phyloP scores from a whole-genome alignment of 2,888 invertebrate genomes.

The Macaria notata region DNA sequence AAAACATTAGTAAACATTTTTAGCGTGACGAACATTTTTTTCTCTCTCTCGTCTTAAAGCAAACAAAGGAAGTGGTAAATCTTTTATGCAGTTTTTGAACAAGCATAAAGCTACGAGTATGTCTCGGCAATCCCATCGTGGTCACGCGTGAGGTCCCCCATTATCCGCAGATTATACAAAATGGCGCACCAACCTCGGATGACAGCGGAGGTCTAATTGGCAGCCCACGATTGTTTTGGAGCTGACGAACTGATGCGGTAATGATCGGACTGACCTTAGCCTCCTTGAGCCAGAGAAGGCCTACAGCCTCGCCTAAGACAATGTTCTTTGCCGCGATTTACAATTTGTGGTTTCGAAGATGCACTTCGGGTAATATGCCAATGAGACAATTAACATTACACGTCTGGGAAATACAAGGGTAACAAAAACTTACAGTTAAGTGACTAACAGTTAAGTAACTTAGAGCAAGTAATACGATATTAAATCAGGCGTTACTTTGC shows the following conservation, averaged over 20 bases:
- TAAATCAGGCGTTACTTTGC: too few species aligned
- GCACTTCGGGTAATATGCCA: background rate
- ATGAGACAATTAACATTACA: too few species aligned
- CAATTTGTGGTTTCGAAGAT: conserved; percentile 17
- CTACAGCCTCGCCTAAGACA: conserved; percentile 27
- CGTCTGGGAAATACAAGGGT: too few species aligned
- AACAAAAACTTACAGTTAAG: too few species aligned
- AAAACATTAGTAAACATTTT: background rate
- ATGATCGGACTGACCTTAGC: conserved; percentile 65
- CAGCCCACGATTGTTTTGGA: conserved; percentile 68
- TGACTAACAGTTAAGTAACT: too few species aligned
- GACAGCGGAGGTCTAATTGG: conserved; percentile 57
- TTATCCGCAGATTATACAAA: conserved; percentile 27
- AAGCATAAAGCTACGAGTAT: too few species aligned
- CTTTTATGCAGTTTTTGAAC: too few species aligned
- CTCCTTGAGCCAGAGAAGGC: conserved; percentile 42
- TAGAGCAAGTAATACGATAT: too few species aligned
- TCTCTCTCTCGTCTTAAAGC: too few species aligned
- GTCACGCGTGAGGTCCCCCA: conserved; percentile 5
- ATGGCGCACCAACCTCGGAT: conserved; percentile 18
- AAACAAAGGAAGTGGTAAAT: too few species aligned
- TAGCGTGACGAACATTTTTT: background rate
- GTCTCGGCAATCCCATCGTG: conserved; percentile 1
- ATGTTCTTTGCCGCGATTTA: conserved; percentile 25
- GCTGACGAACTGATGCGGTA: conserved; percentile 48